Conservation (phyloP, 2,113 vertebrate species). For the Eptesicus fuscus region DNA sequence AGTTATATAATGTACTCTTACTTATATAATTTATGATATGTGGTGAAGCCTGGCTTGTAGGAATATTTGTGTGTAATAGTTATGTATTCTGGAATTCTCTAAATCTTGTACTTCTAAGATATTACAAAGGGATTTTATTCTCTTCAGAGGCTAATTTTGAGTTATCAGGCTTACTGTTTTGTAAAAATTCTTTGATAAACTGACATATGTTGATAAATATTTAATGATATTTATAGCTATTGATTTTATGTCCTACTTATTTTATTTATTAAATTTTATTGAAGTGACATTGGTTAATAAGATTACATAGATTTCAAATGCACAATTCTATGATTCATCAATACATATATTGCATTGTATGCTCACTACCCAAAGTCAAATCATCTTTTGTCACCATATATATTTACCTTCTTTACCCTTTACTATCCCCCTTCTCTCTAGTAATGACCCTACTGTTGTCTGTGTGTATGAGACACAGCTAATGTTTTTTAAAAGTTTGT, state of each 20-base stretch:
- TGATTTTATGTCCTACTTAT: neutral
- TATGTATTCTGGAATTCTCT: neutral
- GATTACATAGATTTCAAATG: neutral
- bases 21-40: neutral
- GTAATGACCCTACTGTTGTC: neutral
- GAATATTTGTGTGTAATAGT: neutral
- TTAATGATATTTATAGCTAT: neutral
- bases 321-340: neutral
- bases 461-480: neutral
- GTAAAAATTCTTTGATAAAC: neutral
- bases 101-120: neutral
- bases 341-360: neutral
- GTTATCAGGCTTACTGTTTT: neutral
- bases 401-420: neutral
- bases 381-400: neutral
- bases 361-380: neutral
- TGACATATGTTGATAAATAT: neutral
- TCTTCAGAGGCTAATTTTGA: neutral
- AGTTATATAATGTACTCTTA: neutral
- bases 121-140: neutral
- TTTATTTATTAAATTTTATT: neutral
- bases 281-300: neutral
- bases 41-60: neutral
- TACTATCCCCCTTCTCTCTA: neutral
- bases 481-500: neutral